Evolutionary conservation across 1,140 invertebrate species (phyloP).

Genomic region (Pseudomyrmex dendroicus): DNA sequence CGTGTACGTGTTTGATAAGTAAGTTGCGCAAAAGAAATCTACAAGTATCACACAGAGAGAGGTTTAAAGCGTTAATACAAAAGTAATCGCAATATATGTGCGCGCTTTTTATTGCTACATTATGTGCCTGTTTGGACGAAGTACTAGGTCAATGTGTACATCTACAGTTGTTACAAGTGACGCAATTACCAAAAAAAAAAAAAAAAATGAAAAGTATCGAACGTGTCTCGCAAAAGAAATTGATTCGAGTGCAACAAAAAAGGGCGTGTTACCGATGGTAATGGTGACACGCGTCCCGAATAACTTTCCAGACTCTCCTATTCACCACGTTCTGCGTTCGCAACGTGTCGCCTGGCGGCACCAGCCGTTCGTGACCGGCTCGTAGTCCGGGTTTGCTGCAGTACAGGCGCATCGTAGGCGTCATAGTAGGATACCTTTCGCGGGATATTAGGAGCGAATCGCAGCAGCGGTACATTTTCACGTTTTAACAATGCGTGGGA

Average conservation of each 20-base stretch:
- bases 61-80: too few relatives aligned
- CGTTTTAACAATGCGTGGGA: constrained; percentile 54
- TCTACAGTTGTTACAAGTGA: background rate
- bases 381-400: constrained; percentile 62
- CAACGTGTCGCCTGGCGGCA: constrained; percentile 62
- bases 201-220: constrained; percentile 3
- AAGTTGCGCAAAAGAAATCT: background rate
- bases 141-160: background rate
- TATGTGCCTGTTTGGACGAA: too few relatives aligned
- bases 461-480: constrained; percentile 63
- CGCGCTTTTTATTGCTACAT: too few relatives aligned
- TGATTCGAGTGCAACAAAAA: constrained; percentile 36
- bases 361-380: constrained; percentile 65
- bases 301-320: constrained; percentile 58
- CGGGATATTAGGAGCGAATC: constrained; percentile 64
- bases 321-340: constrained; percentile 42
- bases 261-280: constrained; percentile 43
- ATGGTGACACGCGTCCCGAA: constrained; percentile 51
- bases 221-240: constrained; percentile 35
- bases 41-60: too few relatives aligned
- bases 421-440: constrained; percentile 49
- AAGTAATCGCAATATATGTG: too few relatives aligned
- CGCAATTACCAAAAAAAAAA: background rate
- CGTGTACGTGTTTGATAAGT: background rate
- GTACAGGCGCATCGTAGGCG: constrained; percentile 70